A percentile compares a stretch with the other conserved stretches of the same genome.
phyloP scores from a whole-genome alignment of 2,797 vertebrate species.

The Natrix natrix region DNA sequence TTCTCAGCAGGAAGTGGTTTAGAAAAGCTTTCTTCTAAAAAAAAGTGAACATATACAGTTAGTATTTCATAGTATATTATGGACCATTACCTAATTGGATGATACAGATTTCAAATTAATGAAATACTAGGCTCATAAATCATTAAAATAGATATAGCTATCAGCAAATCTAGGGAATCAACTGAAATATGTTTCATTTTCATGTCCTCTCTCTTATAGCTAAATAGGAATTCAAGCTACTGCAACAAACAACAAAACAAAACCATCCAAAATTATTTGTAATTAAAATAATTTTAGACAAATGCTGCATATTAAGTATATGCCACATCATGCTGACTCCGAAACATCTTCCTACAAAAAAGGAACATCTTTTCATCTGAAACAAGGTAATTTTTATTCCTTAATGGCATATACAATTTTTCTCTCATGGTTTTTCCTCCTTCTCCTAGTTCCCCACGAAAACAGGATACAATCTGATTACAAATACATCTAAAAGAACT shows the following conservation, averaged over 20 bases:
- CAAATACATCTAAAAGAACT: background rate
- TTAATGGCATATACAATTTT: background rate
- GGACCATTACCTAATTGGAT: background rate
- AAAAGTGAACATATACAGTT: background rate
- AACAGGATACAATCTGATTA: constrained; percentile 23
- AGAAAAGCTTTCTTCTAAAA: background rate
- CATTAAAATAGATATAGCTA: background rate
- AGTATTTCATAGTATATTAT: background rate
- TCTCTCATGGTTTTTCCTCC: background rate
- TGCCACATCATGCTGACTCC: background rate
- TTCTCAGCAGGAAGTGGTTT: background rate
- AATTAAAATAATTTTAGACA: background rate
- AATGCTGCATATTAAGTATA: background rate
- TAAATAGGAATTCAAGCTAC: background rate
- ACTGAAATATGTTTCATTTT: background rate
- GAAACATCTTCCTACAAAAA: background rate
- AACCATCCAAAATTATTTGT: background rate
- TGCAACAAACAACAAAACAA: background rate
- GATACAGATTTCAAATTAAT: background rate
- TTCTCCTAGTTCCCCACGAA: background rate
- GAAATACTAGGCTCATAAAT: background rate
- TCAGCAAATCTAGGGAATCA: background rate
- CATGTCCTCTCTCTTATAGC: background rate
- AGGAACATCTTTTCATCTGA: background rate
- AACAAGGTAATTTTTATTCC: background rate